Conservation (phyloP, 1,140 invertebrate species). For the Manduca sexta region DNA sequence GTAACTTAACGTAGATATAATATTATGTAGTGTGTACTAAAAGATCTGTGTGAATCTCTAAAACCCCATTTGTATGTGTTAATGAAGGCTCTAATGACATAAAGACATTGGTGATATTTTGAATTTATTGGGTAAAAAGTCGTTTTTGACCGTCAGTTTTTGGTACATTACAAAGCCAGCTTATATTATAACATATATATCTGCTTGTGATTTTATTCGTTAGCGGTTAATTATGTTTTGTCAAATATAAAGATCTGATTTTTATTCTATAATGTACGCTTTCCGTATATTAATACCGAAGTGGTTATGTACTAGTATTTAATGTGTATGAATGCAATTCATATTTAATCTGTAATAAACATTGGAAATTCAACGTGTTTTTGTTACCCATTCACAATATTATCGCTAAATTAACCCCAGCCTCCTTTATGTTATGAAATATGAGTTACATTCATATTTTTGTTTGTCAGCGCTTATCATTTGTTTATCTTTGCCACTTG, state of each 20-base stretch:
- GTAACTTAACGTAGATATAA: neutral
- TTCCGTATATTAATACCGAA: no score
- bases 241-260: no score
- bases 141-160: neutral
- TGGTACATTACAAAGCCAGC: no score
- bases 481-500: neutral
- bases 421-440: conserved; percentile 27
- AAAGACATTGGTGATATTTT: no score
- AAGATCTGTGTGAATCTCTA: neutral
- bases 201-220: no score
- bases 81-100: no score
- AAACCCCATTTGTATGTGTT: neutral
- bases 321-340: conserved; percentile 65
- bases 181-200: no score
- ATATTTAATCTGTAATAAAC: conserved; percentile 56
- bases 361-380: conserved; percentile 45
- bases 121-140: neutral
- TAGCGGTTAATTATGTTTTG: no score
- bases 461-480: conserved; percentile 10
- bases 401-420: conserved; percentile 5
- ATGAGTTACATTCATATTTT: conserved; percentile 69
- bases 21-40: neutral
- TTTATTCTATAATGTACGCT: no score
- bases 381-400: conserved; percentile 26
- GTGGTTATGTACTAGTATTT: conserved; percentile 1